Conservation (phyloP, 2,888 invertebrate species). For the Holacanthella duospinosa region DNA sequence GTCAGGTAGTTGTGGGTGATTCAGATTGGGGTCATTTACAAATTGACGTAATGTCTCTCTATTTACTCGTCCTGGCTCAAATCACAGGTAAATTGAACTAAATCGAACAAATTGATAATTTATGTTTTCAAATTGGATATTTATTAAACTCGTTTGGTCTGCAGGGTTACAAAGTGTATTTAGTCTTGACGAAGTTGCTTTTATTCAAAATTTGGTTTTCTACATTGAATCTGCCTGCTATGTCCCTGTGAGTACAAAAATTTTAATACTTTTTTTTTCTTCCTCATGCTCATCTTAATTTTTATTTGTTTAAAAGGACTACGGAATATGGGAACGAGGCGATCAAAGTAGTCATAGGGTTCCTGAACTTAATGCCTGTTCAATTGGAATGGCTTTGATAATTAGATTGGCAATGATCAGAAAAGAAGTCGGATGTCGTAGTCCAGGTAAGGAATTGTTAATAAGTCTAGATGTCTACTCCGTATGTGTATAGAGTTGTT, state of each 20-base stretch:
- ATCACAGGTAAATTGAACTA: constrained; percentile 76
- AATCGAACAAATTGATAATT: background rate
- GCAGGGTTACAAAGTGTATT: constrained; percentile 90
- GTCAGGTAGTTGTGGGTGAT: constrained; percentile 86
- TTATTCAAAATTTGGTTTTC: constrained; percentile 97
- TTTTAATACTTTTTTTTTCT: too few relatives aligned
- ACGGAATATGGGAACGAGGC: constrained; percentile 98
- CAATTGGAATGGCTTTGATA: constrained; percentile 99
- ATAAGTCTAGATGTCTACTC: too few relatives aligned
- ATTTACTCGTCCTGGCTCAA: constrained; percentile 86
- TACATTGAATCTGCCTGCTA: constrained; percentile 98
- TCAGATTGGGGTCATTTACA: constrained; percentile 97
- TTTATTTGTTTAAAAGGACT: constrained; percentile 54
- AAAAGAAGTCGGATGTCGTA: constrained; percentile 96
- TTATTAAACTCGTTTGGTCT: background rate
- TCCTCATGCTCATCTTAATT: constrained; percentile 10
- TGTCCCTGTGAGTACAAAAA: constrained; percentile 57
- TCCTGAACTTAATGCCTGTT: constrained; percentile 95
- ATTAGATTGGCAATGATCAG: constrained; percentile 92
- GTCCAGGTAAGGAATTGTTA: constrained; percentile 69
- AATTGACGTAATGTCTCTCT: constrained; percentile 92
- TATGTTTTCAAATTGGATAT: background rate
- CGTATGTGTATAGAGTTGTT: too few relatives aligned
- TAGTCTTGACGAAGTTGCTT: constrained; percentile 94
- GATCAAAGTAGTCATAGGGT: constrained; percentile 99